phyloP scores from a whole-genome alignment of 2,888 invertebrate genomes.

The Calameuta filiformis region DNA sequence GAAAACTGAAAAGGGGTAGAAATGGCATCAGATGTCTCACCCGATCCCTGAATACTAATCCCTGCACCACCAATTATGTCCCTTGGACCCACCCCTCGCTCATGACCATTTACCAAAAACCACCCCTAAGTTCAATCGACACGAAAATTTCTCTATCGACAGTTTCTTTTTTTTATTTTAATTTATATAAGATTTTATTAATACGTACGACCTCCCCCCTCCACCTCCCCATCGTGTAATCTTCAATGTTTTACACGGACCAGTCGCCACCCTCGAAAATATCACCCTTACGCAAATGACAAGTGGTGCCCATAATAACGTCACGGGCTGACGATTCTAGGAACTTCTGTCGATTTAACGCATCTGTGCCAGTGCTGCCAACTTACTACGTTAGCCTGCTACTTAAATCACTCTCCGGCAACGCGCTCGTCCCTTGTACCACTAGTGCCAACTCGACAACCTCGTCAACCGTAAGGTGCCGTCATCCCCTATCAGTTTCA shows the following conservation, averaged over 20 bases:
- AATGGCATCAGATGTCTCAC: constrained; percentile 38
- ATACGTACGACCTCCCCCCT: neutral
- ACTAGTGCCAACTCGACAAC: constrained; percentile 25
- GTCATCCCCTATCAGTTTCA: constrained; percentile 15
- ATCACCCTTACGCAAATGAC: constrained; percentile 14
- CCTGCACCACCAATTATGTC: constrained; percentile 41
- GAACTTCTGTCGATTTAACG: constrained; percentile 65
- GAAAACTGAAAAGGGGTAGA: neutral
- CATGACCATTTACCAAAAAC: neutral
- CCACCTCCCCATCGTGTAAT: neutral
- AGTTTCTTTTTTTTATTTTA: too few species aligned
- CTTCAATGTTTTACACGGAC: neutral
- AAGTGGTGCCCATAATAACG: neutral
- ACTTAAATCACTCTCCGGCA: constrained; percentile 57
- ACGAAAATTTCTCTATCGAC: neutral
- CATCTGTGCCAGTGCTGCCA: constrained; percentile 61
- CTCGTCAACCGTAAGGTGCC: constrained; percentile 27
- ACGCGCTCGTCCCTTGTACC: neutral
- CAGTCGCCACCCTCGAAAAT: neutral
- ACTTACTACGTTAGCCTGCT: constrained; percentile 58
- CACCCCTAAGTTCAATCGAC: neutral
- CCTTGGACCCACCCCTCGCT: constrained; percentile 33
- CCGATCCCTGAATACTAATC: constrained; percentile 43
- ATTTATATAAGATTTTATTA: too few species aligned
- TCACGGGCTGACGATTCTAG: constrained; percentile 43